A percentile compares a stretch with the other conserved stretches of the same genome.
These are phyloP conservation scores for Eptesicus fuscus DNA, from an alignment of 2,113 vertebrate genomes.

Conservation along the genomic window DNA sequence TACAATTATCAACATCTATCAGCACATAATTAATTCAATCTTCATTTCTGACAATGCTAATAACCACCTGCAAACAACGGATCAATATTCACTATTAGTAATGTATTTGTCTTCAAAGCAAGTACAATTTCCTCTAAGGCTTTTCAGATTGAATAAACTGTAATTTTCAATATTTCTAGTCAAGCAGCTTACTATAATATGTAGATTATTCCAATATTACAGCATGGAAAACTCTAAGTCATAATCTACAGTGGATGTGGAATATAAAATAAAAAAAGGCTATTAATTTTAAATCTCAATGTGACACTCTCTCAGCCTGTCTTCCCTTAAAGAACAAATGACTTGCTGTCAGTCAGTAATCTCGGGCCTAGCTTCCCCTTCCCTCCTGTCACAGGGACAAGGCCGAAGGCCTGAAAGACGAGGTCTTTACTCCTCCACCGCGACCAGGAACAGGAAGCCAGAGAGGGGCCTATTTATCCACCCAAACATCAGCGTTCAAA, in stretches of 20 bases:
- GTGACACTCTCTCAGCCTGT: neutral
- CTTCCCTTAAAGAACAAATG: neutral
- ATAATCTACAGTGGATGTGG: neutral
- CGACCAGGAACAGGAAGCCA: neutral
- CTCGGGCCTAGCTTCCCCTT: neutral
- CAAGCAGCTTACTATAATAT: neutral
- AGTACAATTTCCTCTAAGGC: conserved; percentile 35
- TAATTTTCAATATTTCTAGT: conserved; percentile 13
- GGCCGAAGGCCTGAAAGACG: neutral
- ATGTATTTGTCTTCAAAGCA: conserved; percentile 56
- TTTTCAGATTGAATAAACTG: conserved; percentile 33
- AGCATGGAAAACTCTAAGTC: neutral
- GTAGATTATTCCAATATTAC: neutral
- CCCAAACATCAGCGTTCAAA: neutral
- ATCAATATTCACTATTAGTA: conserved; percentile 69
- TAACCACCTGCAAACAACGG: conserved; percentile 59
- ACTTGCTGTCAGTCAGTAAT: neutral
- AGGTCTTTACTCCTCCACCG: neutral
- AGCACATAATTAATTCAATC: conserved; percentile 66
- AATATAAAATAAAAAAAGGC: conserved; percentile 25
- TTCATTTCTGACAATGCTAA: conserved; percentile 71
- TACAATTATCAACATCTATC: conserved; percentile 68
- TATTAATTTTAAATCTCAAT: neutral
- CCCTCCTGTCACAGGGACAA: neutral
- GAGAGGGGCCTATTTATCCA: neutral